phyloP scores from a whole-genome alignment of 2,797 vertebrate genomes.

The Spizella passerina region DNA sequence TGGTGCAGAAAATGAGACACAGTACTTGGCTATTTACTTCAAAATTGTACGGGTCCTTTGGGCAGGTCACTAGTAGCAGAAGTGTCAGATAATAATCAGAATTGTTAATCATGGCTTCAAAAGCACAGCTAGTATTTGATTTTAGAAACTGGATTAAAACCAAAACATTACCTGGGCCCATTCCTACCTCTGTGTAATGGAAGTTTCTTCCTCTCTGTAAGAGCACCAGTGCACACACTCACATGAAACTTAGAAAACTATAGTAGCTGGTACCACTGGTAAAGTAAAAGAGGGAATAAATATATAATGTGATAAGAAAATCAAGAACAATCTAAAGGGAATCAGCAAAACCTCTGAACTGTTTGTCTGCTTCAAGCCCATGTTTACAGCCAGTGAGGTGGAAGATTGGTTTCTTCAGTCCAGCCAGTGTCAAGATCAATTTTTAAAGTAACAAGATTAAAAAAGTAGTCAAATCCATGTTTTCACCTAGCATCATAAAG shows the following conservation, averaged over 20 bases:
- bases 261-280: background rate
- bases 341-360: background rate
- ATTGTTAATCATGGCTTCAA: background rate
- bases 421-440: background rate
- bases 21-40: background rate
- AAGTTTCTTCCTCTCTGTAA: background rate
- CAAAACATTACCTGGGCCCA: background rate
- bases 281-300: background rate
- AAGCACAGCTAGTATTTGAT: background rate
- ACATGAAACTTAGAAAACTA: background rate
- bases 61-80: background rate
- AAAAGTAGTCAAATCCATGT: background rate
- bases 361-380: background rate
- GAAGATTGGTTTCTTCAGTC: background rate
- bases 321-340: background rate
- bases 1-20: background rate
- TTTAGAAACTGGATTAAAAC: background rate
- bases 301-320: background rate
- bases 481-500: background rate
- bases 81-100: background rate
- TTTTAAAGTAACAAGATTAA: background rate
- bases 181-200: accelerated
- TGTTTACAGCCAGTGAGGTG: background rate
- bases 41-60: background rate
- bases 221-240: background rate